Evolutionary conservation across 2,113 vertebrate species (phyloP).

Genomic region (Rafetus swinhoei): DNA sequence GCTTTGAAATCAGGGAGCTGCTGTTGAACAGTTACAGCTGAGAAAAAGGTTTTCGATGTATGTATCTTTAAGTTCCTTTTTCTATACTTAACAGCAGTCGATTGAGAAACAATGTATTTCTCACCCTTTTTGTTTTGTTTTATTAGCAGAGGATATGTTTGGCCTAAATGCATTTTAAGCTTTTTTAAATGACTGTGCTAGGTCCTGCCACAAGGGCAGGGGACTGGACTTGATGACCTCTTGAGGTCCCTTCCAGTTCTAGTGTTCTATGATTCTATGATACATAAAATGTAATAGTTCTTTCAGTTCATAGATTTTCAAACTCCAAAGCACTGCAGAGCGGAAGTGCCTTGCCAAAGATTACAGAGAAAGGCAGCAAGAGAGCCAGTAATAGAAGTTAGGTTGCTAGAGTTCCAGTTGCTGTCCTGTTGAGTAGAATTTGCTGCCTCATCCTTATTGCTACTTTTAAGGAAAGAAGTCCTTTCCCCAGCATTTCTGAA

Average conservation of each 20-base stretch:
- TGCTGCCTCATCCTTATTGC: conserved; percentile 41
- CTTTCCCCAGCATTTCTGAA: rapidly evolving
- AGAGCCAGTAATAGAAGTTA: conserved; percentile 4
- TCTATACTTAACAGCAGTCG: conserved; percentile 12
- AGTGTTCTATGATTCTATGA: no score
- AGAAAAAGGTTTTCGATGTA: conserved; percentile 3
- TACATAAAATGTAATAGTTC: background rate
- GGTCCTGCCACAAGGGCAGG: no score
- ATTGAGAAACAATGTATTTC: background rate
- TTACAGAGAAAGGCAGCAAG: background rate
- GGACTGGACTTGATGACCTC: no score
- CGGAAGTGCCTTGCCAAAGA: background rate
- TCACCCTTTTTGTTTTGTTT: background rate
- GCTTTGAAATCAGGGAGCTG: background rate
- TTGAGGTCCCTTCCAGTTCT: no score
- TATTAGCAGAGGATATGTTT: background rate
- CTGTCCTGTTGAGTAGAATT: background rate
- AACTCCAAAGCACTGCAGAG: background rate
- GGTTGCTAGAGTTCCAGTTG: conserved; percentile 27
- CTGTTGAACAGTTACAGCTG: conserved; percentile 28
- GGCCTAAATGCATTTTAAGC: conserved; percentile 4
- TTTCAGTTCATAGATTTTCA: conserved; percentile 18
- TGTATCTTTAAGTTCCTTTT: conserved; percentile 33
- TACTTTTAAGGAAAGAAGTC: background rate
- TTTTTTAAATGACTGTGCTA: no score